Conservation (phyloP, 2,797 vertebrate genomes). For the Eidolon dupreanum region DNA sequence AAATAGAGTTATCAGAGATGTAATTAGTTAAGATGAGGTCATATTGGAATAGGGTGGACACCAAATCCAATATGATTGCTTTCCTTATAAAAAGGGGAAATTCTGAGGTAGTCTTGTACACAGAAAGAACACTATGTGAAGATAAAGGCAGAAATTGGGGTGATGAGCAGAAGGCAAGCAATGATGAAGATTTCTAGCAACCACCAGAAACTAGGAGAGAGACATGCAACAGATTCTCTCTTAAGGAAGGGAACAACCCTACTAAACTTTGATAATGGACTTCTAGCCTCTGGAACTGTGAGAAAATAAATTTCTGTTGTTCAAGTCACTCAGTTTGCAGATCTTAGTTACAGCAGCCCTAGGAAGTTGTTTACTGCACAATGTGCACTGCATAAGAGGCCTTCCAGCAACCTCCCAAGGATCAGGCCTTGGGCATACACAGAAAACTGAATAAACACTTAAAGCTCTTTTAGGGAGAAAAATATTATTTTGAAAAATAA, state of each 20-base stretch:
- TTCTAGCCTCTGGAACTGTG: not conserved
- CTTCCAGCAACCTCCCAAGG: not conserved
- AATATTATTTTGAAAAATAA: not conserved
- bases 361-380: not conserved
- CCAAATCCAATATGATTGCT: not conserved
- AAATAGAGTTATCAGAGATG: not conserved
- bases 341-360: not conserved
- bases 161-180: not conserved
- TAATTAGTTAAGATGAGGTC: not conserved
- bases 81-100: not conserved
- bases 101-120: not conserved
- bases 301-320: not conserved
- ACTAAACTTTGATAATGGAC: not conserved
- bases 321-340: not conserved
- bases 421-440: too few species aligned
- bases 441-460: not conserved
- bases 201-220: not conserved
- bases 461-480: not conserved
- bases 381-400: not conserved
- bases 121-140: not conserved
- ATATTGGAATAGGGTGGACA: not conserved
- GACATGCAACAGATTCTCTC: fast-evolving
- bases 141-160: not conserved
- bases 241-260: not conserved
- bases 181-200: not conserved